Evolutionary conservation across 2,888 invertebrate species (phyloP), one percentile per base, ranked within the genome.

Genomic region (Troides oblongomaculatus): DNA sequence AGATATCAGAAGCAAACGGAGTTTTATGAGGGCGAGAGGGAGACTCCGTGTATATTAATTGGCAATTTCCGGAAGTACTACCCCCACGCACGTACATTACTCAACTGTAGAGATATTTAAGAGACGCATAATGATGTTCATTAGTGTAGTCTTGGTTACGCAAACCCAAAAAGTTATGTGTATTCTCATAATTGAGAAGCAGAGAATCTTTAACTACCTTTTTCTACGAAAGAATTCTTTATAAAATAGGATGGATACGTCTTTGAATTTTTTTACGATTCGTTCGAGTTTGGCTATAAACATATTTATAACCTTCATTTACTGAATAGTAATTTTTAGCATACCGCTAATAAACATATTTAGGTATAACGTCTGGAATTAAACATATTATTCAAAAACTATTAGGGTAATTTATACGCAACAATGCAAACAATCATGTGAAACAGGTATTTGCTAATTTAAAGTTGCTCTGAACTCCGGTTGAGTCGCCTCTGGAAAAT

Each of bases 41-140:
- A 64, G 60, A 57, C 25, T 69, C 50, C 36, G 46, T 62, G 62
- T 46, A 66, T 62, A 85, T 85, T 88, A 89, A 89, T 88, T 88
- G 87, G 83, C 87, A 85, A 89, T 89, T 86, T 87, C 87, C 87
- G 78, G 75, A 76, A 75, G 77, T 78, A 76, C 76, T 77, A 79
- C 77, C 76, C 63, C 74, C 75, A 71, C 73, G 71, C 75, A 73
- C 78, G 76, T 77, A 79, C 81, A 82, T 84, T 82, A 80, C 81
- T 84, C 81, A 84, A 53, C 68, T 64, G 50, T 30, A 57, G 53
- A 64, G 60, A 65, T 46, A 64, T 64, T 68, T 67, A 63, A 58
- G 50, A 17, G 30, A 67, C 39, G 36, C n/a, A 43, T 67, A 58
- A 62, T 43, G 56, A 67, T n/a, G 30, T 63, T 68, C 50, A 21